Percentiles rank a stretch among this genome's conserved stretches.
phyloP scores from a whole-genome alignment of 1,140 invertebrate genomes.

The Neocloeon triangulifer region DNA sequence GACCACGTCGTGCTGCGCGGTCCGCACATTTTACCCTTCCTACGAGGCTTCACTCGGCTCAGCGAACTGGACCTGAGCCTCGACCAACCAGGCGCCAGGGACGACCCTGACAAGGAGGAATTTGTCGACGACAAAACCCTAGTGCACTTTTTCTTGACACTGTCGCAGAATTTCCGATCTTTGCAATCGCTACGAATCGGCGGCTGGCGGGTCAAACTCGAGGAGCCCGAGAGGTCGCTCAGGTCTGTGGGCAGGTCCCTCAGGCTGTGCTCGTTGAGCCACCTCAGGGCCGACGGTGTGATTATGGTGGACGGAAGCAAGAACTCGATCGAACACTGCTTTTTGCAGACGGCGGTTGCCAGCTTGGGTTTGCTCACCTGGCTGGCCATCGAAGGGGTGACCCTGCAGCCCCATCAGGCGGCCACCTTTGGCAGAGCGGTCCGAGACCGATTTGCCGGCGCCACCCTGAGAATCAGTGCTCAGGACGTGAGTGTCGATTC shows the following conservation, averaged over 20 bases:
- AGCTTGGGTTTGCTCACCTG: constrained; percentile 19
- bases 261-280: constrained; percentile 18
- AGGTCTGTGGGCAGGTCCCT: constrained; percentile 18
- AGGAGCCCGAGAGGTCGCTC: constrained; percentile 20
- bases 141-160: constrained; percentile 18
- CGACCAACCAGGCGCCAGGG: constrained; percentile 17
- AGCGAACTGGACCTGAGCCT: constrained; percentile 24
- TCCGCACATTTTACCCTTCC: constrained; percentile 22
- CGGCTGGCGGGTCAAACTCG: constrained; percentile 20
- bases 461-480: constrained; percentile 18
- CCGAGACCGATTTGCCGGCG: constrained; percentile 18
- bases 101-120: constrained; percentile 15
- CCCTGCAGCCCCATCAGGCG: constrained; percentile 17
- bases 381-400: constrained; percentile 19
- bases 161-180: constrained; percentile 17
- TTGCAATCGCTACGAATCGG: constrained; percentile 19
- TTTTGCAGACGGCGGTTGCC: constrained; percentile 18
- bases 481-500: constrained; percentile 19
- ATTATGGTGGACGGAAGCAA: constrained; percentile 19
- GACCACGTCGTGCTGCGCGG: constrained; percentile 22
- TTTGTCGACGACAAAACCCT: constrained; percentile 22
- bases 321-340: constrained; percentile 17
- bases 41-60: constrained; percentile 22
- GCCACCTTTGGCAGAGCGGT: constrained; percentile 19
- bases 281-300: constrained; percentile 16